These are phyloP conservation scores for Corythoichthys haematopterus DNA, from an alignment of 2,113 vertebrate genomes.

Conservation along the genomic window DNA sequence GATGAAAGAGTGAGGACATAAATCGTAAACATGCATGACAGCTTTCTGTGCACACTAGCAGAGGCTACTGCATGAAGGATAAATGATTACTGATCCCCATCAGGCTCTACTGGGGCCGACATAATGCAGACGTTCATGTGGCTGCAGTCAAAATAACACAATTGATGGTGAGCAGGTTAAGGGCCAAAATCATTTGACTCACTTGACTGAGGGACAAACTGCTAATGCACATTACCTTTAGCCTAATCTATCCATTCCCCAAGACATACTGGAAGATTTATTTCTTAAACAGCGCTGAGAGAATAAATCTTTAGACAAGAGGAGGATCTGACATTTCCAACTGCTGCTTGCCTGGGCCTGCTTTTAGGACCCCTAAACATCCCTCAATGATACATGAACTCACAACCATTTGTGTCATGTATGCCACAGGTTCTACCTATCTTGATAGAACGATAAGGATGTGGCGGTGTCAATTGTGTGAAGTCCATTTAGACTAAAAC, in stretches of 20 bases:
- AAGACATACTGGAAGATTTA: neutral
- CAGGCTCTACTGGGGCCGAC: constrained; percentile 10
- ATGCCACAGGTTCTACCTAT: constrained; percentile 11
- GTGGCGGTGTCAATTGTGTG: constrained; percentile 30
- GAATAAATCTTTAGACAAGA: constrained; percentile 28
- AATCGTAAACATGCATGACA: constrained; percentile 2
- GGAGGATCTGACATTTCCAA: constrained; percentile 28
- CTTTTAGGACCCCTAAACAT: constrained; percentile 18
- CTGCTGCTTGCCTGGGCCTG: constrained; percentile 24
- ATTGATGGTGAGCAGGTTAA: constrained; percentile 29
- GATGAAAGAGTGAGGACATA: constrained; percentile 22
- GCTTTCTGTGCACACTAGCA: constrained; percentile 11
- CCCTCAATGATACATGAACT: constrained; percentile 20
- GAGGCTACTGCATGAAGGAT: constrained; percentile 12
- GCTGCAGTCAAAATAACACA: constrained; percentile 29
- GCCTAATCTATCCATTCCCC: constrained; percentile 23
- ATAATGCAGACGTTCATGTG: constrained; percentile 19
- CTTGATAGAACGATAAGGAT: constrained; percentile 19
- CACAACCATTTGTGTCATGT: constrained; percentile 14
- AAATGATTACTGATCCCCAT: constrained; percentile 14
- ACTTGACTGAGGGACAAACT: constrained; percentile 20
- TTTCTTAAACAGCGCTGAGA: constrained; percentile 18
- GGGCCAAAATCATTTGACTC: constrained; percentile 27
- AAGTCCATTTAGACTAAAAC: constrained; percentile 29
- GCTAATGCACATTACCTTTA: constrained; percentile 8